phyloP scores from a whole-genome alignment of 2,113 vertebrate genomes.

The Excalfactoria chinensis region DNA sequence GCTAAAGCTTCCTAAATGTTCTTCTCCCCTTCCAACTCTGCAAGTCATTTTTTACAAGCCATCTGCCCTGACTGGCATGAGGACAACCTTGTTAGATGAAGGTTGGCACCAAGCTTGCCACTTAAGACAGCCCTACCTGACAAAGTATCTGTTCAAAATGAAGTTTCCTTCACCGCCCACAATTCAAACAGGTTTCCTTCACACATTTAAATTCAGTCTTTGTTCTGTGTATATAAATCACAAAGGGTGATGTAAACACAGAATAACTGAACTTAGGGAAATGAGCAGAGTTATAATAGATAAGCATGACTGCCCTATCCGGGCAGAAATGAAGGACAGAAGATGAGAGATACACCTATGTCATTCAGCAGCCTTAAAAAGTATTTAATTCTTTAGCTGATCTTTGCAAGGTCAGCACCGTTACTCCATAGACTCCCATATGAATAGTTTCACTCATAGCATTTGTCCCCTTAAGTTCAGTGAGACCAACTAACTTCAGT shows the following conservation, averaged over 20 bases:
- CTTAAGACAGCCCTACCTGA: neutral
- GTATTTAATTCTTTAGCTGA: neutral
- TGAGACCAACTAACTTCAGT: neutral
- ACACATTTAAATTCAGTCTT: neutral
- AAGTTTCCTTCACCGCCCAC: neutral
- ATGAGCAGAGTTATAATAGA: neutral
- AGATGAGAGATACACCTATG: neutral
- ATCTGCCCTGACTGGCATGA: neutral
- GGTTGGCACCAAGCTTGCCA: neutral
- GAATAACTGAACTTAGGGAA: neutral
- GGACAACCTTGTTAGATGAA: neutral
- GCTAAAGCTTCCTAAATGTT: neutral
- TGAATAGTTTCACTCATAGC: neutral
- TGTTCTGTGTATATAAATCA: neutral
- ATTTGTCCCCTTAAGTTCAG: neutral
- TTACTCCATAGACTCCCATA: neutral
- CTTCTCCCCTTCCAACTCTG: neutral
- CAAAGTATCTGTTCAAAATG: neutral
- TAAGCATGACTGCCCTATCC: neutral
- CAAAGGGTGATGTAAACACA: neutral
- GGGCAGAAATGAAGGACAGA: neutral
- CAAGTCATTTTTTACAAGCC: neutral
- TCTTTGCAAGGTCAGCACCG: neutral
- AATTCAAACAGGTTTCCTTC: neutral
- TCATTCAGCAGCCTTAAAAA: neutral